Base-by-base conservation (phyloP, 2,888 invertebrate species). In the Drosophila fulvimacula region DNA sequence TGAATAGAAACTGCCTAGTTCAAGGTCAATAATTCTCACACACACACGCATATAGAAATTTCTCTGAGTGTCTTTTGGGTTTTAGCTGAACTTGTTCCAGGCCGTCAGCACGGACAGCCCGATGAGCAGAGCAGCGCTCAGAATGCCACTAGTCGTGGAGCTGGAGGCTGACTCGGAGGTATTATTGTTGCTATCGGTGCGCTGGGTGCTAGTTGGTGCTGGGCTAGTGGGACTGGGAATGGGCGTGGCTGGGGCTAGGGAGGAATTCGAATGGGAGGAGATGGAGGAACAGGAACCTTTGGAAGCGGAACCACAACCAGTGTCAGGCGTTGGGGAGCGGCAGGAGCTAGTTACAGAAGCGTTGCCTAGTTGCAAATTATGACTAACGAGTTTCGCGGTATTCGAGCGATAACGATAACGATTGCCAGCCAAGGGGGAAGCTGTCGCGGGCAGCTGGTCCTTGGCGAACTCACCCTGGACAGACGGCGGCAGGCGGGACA, bases 61-160 rank as follows among this genome's bases (percentile, higher is more conserved):
- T 30, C 10, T 4, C 5, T 0, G 30, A 57, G 65, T 44, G 46
- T 15, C 38, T 5, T 4, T 4, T 46, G 34, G 30, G 3, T 27
- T 17, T 63, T 79, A 90, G 32, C 65, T 73, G 42, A 89, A 87
- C 78, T 78, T 90, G 64, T 79, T 82, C 89, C 88, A 91, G 79
- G 91, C 88, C 49, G 90, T 90, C 87, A 91, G 90, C 55, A 87
- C 73, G 76, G 92, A 91, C 53, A 92, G 72, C 67, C 92, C 90
- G 60, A 92, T 77, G 49, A 92, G 81, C 73, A 91, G 84, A 67
- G 92, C 88, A 57, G 91, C 85, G 79, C 92, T 89, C 77, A 92
- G 61, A 67, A 90, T 83, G 76, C 79, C 85, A 79, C 93, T 93
- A 92, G 93, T 93, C 83, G 93, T 92, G 58, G 82, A 77, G 67